Base-by-base conservation (phyloP, 2,113 vertebrate species). In the Leptodactylus fuscus region DNA sequence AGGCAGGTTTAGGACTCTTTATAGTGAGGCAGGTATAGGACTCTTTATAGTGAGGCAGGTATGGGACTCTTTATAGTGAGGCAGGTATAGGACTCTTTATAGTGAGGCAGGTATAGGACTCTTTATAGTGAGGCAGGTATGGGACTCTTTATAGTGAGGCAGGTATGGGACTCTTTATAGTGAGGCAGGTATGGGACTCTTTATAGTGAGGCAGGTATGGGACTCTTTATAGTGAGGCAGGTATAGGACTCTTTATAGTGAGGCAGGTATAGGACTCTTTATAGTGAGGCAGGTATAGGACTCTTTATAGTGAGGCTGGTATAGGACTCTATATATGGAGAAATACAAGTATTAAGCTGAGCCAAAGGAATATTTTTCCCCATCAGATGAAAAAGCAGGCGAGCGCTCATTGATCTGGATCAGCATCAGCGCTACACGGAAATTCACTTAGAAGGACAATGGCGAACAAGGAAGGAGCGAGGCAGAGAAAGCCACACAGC, bases 401-500 rank as follows among this genome's bases (percentile, higher is more conserved):
- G 22, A 8, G 49, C 46, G 13, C 34, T 5, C 65, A 70, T 55
- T 73, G 81, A 82, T 82, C 65, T 18, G 62, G 60, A 32, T 62
- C 60, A 27, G 13, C 34, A 18, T 81, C 62, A 69, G 80, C 46
- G 9, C 44, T n/a, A 53, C 81, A 53, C 12, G 48, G 48, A 71
- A 82, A 73, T 24, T 38, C 67, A 71, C 81, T 82, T 73, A 55
- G 67, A 34, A 36, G 32, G 34, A 82, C 29, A 34, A 55, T 53
- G 46, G 41, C 18, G 12, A n/a, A 51, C 46, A 36, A 20, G 65
- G 62, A 82, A 81, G 74, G 41, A 70, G 80, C 60, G 13, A 51
- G 79, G 34, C 48, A 11, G n/a, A n/a, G n/a, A n/a, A n/a, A n/a
- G n/a, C n/a, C n/a, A n/a, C n/a, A n/a, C n/a, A n/a, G n/a, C n/a